phyloP scores from a whole-genome alignment of 2,113 vertebrate genomes.

The Phrynocephalus versicolor region DNA sequence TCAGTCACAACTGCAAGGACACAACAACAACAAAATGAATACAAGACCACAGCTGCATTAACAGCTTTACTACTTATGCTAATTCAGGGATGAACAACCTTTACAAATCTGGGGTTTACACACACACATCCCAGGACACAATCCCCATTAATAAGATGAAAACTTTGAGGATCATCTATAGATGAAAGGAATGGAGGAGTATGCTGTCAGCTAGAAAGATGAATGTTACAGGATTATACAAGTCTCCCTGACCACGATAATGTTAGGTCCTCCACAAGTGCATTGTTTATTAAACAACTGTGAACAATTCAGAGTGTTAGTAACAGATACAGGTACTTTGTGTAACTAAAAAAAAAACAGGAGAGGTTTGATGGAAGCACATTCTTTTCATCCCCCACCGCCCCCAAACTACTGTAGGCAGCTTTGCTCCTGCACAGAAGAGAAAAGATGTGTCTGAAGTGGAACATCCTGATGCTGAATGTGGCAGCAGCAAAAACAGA shows the following conservation, averaged over 20 bases:
- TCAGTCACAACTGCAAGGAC: too few species aligned
- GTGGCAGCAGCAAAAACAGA: not conserved
- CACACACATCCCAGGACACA: too few species aligned
- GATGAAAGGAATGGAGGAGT: too few species aligned
- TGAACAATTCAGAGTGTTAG: not conserved
- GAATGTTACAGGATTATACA: too few species aligned
- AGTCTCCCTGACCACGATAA: too few species aligned
- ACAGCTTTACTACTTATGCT: not conserved
- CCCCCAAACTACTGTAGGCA: not conserved
- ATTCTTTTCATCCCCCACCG: not conserved
- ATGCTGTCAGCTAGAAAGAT: too few species aligned
- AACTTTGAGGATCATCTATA: too few species aligned
- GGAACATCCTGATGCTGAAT: not conserved
- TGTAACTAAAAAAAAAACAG: not conserved
- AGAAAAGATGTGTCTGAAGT: fast-evolving
- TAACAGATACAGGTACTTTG: not conserved
- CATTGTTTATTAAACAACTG: not conserved
- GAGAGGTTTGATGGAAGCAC: not conserved
- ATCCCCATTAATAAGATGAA: too few species aligned
- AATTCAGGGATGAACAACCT: not conserved
- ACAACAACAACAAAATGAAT: too few species aligned
- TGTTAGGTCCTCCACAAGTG: not conserved
- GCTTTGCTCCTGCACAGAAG: not conserved
- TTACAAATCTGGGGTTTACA: too few species aligned
- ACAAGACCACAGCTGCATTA: too few species aligned